Evolutionary conservation across 2,797 vertebrate species (phyloP).

Genomic region (Gallinago stenura): DNA sequence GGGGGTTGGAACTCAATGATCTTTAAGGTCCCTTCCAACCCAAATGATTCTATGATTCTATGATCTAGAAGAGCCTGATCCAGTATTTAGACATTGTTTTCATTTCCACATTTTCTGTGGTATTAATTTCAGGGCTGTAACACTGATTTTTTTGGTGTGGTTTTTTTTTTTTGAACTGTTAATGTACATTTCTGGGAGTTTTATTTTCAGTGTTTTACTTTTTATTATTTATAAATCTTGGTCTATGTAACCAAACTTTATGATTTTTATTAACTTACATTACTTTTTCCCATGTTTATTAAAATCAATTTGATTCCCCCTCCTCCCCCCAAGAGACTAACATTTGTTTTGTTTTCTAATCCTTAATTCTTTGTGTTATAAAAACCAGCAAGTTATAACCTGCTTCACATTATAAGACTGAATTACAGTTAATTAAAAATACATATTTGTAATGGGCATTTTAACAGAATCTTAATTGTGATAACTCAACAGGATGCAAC

Average conservation of each 20-base stretch:
- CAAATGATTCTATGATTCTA: no score
- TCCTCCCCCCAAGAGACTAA: not conserved
- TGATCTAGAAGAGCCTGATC: no score
- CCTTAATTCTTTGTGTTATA: not conserved
- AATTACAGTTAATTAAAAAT: slow-evolving; percentile 57
- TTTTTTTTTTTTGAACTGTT: not conserved
- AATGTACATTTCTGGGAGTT: not conserved
- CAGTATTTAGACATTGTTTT: not conserved
- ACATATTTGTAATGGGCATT: slow-evolving; percentile 62
- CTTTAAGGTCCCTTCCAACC: no score
- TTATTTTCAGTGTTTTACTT: not conserved
- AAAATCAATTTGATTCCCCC: slow-evolving; percentile 1
- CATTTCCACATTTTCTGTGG: accelerated
- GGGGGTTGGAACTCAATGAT: no score
- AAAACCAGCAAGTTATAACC: slow-evolving; percentile 19
- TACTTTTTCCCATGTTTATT: not conserved
- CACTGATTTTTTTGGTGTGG: not conserved
- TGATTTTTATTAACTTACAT: not conserved
- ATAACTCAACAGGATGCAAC: slow-evolving; percentile 34
- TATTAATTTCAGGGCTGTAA: not conserved
- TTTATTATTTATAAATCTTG: not conserved
- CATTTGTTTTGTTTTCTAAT: not conserved
- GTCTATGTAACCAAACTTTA: not conserved
- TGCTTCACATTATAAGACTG: slow-evolving; percentile 16
- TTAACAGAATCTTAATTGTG: slow-evolving; percentile 66